Base-by-base conservation (phyloP, 2,888 invertebrate species). In the Dermolepida albohirtum region DNA sequence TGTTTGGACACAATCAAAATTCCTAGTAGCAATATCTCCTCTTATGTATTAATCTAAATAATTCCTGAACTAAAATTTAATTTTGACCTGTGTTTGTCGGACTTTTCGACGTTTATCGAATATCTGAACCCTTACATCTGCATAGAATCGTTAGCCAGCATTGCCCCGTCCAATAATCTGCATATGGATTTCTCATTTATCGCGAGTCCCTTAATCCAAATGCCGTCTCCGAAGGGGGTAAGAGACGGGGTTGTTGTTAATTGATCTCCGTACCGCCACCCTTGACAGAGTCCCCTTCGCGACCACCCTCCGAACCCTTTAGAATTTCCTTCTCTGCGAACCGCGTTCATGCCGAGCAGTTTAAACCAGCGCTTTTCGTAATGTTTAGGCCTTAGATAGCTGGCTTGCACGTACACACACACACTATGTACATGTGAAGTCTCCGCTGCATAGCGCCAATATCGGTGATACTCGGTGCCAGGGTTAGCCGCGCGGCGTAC, bases 381-480 rank as follows among this genome's bases (percentile, higher is more conserved):
- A 73, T 75, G 76, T 74, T 75, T 74, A 34, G 34, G 34, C 34
- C 34, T 34, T 40, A 62, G 47, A 29, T 34, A 57, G 43, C 41
- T 29, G 11, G 22, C 17, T n/a, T 49, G 7, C 22, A 34, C 49
- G 57, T 47, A 34, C 27, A 43, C 39, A 47, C 44, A 59, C 59
- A 62, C 59, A 34, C 34, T 34, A 10, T 29, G 29, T 29, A 77
- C 78, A 78, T 78, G 79, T 78, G 76, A 77, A 77, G 74, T 73
- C 50, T 77, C 78, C 78, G 77, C 78, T 81, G 79, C 80, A 80
- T 78, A 81, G 79, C 80, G 79, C 80, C 80, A 81, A 82, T 82
- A 82, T 80, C 77, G 81, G 82, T 82, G 82, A 80, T 82, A 82
- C 78, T 77, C 81, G 70, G 82, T 82, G 75, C 82, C 82, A 82